phyloP scores from a whole-genome alignment of 53 echinoderm and acorn worm species.

The Hippasteria phrygiana region DNA sequence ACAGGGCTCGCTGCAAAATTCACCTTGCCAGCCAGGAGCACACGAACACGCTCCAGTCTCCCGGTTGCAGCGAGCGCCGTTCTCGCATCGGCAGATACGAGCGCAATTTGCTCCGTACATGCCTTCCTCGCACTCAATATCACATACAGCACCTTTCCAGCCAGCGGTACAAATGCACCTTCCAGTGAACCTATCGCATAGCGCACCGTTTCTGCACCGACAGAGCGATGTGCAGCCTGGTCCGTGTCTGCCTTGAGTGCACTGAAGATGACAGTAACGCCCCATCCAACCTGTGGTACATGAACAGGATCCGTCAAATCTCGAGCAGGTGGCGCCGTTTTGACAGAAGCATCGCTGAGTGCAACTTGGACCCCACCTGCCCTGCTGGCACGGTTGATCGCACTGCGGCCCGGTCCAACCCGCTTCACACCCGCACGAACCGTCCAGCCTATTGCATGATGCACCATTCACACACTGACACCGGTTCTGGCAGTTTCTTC shows the following conservation, averaged over 20 bases:
- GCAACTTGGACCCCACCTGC: constrained; percentile 45
- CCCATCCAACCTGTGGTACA: constrained; percentile 69
- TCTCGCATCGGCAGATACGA: constrained; percentile 61
- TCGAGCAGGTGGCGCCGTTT: constrained; percentile 51
- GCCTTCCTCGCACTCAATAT: constrained; percentile 57
- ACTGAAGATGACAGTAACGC: constrained; percentile 37
- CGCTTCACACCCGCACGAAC: constrained; percentile 52
- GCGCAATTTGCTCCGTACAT: constrained; percentile 65
- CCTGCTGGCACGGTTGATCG: constrained; percentile 31
- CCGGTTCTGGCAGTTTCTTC: constrained; percentile 36
- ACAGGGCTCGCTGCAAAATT: constrained; percentile 65
- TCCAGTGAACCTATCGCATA: constrained; percentile 71
- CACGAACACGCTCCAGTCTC: constrained; percentile 76
- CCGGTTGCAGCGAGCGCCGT: constrained; percentile 65
- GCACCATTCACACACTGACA: constrained; percentile 61
- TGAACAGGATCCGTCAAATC: constrained; percentile 54
- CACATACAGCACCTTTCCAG: constrained; percentile 70
- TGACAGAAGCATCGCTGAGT: constrained; percentile 37
- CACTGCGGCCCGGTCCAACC: constrained; percentile 64
- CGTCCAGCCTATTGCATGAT: constrained; percentile 67
- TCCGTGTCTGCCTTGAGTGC: constrained; percentile 61
- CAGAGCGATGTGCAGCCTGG: constrained; percentile 53
- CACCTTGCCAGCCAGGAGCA: constrained; percentile 70
- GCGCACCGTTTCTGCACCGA: constrained; percentile 49
- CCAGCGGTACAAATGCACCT: constrained; percentile 72